These are phyloP conservation scores for Drosophila nr. perissopoda DNA, from an alignment of 2,888 invertebrate species.

Conservation along the genomic window DNA sequence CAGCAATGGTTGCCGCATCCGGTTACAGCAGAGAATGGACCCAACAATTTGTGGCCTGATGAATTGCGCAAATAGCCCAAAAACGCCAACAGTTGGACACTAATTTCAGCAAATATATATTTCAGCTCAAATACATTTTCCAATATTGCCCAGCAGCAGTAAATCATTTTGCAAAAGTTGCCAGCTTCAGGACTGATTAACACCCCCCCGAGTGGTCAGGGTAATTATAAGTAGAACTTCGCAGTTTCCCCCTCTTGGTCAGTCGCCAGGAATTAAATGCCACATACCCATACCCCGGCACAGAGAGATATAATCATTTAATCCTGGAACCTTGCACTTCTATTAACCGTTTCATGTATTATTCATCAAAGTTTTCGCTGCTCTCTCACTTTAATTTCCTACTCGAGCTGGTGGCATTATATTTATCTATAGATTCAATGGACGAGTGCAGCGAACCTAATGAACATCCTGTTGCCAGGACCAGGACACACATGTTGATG, in stretches of 20 bases:
- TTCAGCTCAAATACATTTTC: slow-evolving; percentile 15
- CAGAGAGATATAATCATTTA: slow-evolving; percentile 68
- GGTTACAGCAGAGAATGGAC: slow-evolving; percentile 59
- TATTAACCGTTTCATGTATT: slow-evolving; percentile 70
- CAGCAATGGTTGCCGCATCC: slow-evolving; percentile 47
- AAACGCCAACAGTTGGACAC: slow-evolving; percentile 30
- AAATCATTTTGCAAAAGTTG: slow-evolving; percentile 55
- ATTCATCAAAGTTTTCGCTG: slow-evolving; percentile 59
- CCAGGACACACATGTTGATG: slow-evolving; percentile 17
- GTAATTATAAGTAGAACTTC: slow-evolving; percentile 55
- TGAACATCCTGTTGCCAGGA: slow-evolving; percentile 71
- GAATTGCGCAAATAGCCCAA: slow-evolving; percentile 69
- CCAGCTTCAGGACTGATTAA: slow-evolving; percentile 41
- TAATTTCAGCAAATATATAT: slow-evolving; percentile 57
- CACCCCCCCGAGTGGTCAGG: slow-evolving; percentile 34
- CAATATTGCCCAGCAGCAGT: slow-evolving; percentile 32
- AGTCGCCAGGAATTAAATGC: slow-evolving; percentile 48
- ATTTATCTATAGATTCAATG: slow-evolving; percentile 63
- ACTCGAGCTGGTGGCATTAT: slow-evolving; percentile 34
- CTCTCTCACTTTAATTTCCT: slow-evolving; percentile 36
- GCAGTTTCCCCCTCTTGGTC: slow-evolving; percentile 19
- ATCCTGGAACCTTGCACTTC: slow-evolving; percentile 56
- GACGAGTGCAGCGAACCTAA: slow-evolving; percentile 76
- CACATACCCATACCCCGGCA: slow-evolving; percentile 8
- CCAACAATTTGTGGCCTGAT: slow-evolving; percentile 70